phyloP scores from a whole-genome alignment of 2,113 vertebrate genomes.

The Clarias gariepinus region DNA sequence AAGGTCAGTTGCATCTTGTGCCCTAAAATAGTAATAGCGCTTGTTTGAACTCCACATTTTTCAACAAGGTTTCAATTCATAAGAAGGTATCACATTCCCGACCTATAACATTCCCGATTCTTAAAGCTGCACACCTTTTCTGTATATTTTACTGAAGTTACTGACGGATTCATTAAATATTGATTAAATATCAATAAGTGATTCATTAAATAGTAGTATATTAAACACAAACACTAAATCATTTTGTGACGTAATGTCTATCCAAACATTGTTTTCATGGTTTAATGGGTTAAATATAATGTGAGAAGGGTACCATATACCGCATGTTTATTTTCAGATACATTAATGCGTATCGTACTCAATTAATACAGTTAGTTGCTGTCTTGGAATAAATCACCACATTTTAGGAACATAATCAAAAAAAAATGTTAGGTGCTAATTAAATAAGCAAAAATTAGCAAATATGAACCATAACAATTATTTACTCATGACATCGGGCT shows the following conservation, averaged over 20 bases:
- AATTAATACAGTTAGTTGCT: background rate
- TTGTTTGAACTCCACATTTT: background rate
- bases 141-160: background rate
- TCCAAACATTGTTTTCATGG: background rate
- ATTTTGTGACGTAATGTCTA: background rate
- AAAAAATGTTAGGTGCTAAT: background rate
- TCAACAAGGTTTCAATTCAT: background rate
- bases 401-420: background rate
- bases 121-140: background rate
- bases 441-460: background rate
- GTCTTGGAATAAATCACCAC: background rate
- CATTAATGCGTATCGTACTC: background rate
- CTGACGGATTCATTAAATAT: background rate
- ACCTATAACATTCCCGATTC: background rate
- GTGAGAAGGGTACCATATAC: background rate
- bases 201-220: background rate
- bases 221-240: background rate
- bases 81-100: background rate
- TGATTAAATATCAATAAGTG: background rate
- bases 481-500: background rate
- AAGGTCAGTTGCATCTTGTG: constrained; percentile 88
- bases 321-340: background rate
- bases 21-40: constrained; percentile 66
- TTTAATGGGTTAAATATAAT: background rate
- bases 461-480: background rate